Evolutionary conservation across 1,140 invertebrate genomes (phyloP), one percentile per base, ranked within the genome.

Genomic region (Araneus ventricosus): DNA sequence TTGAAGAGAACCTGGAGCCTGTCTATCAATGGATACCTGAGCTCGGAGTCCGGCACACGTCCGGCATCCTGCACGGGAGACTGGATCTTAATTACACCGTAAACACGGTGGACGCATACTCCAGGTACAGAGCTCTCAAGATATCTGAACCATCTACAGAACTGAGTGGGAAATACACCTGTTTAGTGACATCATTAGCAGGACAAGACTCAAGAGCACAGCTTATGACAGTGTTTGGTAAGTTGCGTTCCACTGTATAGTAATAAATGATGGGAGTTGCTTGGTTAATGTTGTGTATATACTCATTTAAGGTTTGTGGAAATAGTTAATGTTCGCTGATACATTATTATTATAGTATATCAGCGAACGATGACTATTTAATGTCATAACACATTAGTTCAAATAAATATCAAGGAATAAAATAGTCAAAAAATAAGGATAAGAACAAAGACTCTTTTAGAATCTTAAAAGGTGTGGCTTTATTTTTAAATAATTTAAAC

Each of bases 11-110:
- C 90, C 96, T 96, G 2, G 95, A 96, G 86, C 96, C 96, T 22
- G 97, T 97, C 17, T 98, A 98, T 95, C 97, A 98, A 95, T 98
- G 97, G 97, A 97, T 98, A 96, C 96, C 96, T 27, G 95, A 95
- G 14, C 94, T 96, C 34, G 96, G 96, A 87, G 94, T 93, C 89
- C 97, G 97, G 3, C 96, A 97, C 94, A 97, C 96, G 70, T 95
- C 96, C 94, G 96, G 94, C 96, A 96, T 97, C 4, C 95, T 97
- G 59, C 96, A 96, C 93, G 97, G 97, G 67, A 96, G 97, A 94
- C 96, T 98, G 41, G 97, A 98, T 95, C 95, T 97, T 92, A 96
- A 96, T 92, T 97, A 97, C 95, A 96, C 95, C 94, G 97, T 97
- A 37, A 97, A 97, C 80, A 92, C 94, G 17, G 79, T 88, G 37